Evolutionary conservation across 2,797 vertebrate species (phyloP), one percentile per base, ranked within the genome.

Genomic region (Rallus crepitans): DNA sequence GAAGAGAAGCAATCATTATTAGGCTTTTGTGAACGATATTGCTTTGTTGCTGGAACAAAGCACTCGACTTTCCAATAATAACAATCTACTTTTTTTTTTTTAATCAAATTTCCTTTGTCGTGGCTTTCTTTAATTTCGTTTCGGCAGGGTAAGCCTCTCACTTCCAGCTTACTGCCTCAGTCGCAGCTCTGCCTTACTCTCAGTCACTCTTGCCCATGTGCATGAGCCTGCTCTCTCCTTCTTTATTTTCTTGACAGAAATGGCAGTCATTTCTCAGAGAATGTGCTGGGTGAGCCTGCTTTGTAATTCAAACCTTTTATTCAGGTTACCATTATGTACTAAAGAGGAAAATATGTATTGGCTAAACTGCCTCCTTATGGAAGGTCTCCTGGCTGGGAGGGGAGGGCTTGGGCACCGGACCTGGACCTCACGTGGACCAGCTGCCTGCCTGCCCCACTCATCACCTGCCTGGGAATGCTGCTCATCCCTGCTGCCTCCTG

Each of bases 261-360:
- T 98, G 97, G 97, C 97, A 96, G 87, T 97, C 97, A 98, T 97
- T 95, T 94, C 95, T 98, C 97, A 98, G 94, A 96, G 91, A 97
- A 96, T 94, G 95, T 96, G 95, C 91, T 80, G 90, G 91, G 97
- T 96, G 97, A 98, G 96, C 93, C 95, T 97, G 96, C 96, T 97
- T 98, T 98, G 98, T 98, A 98, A 98, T 98, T 98, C 97, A 97
- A 97, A 97, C 97, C 97, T 97, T 98, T 98, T 98, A 98, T 98
- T 98, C 94, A 94, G 97, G 97, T 98, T 98, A 97, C 97, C 87
- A 76, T 97, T 98, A 96, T 81, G 87, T 96, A 95, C 96, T 98
- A 97, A 98, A 97, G 92, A 98, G 89, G 93, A 96, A 98, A 98
- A 98, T 98, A 97, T 94, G 92, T 97, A 96, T 98, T 97, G 97